Evolutionary conservation across 2,797 vertebrate species (phyloP), one percentile per base, ranked within the genome.

Genomic region (Sebastes oblongus): DNA sequence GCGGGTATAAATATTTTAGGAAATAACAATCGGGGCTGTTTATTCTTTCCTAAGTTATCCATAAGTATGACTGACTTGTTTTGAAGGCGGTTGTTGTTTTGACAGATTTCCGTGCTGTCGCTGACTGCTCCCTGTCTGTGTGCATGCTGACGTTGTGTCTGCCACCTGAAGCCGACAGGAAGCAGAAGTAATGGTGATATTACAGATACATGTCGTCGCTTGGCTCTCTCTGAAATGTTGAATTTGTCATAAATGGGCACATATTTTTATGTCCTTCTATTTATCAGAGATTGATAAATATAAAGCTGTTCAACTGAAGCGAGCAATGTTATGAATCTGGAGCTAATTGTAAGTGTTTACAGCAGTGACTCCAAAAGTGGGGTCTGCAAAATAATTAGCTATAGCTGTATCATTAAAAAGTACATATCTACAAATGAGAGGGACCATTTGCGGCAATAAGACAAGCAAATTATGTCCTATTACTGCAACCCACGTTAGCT

Each of bases 1-100:
- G 42, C 42, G 12, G 85, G 84, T 93, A 94, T 94, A 92, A 93
- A 92, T 93, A 93, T 90, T 91, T 91, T 82, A 92, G 88, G 64
- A 92, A 90, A 84, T 88, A 91, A 93, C 87, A 90, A 93, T 93
- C 90, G 76, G 24, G 64, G 77, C 71, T 90, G 89, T 90, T 93
- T 90, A 88, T 92, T 92, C 86, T 84, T 70, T 62, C 65, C 81
- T 11, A 64, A 89, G 84, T 89, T 85, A 88, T 83, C 86, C 66
- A 39, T 88, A 82, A 90, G 81, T 82, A 75, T 91, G 92, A 91
- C 83, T 91, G 92, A 88, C 89, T 92, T 91, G 91, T 92, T 93
- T 91, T 91, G 91, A 91, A 90, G 89, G 74, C 6, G 81, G 25
- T 54, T 77, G 81, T 79, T 91, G 92, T 90, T 93, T 88, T 93